These are phyloP conservation scores for Neolamprologus ventralis DNA, from an alignment of 2,113 vertebrate genomes.

Conservation along the genomic window DNA sequence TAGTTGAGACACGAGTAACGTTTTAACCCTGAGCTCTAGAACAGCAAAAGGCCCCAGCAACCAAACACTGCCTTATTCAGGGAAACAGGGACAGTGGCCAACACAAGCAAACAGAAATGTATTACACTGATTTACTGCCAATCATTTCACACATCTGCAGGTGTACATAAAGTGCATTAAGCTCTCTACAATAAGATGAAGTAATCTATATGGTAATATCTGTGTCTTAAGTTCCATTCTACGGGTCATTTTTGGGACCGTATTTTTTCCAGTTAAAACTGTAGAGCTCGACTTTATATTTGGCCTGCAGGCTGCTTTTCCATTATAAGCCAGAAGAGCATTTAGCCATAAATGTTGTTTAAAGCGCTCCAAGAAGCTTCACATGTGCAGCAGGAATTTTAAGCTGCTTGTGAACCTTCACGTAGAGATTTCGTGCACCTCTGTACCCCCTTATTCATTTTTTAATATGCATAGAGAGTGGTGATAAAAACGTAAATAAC, in stretches of 20 bases:
- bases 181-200: conserved; percentile 57
- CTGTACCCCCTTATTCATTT: background rate
- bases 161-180: conserved; percentile 55
- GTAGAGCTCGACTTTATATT: conserved; percentile 25
- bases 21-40: conserved; percentile 57
- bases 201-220: conserved; percentile 48
- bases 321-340: conserved; percentile 24
- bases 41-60: conserved; percentile 30
- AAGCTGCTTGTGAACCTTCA: conserved; percentile 8
- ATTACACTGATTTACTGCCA: conserved; percentile 65
- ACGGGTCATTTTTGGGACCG: conserved; percentile 42
- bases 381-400: background rate
- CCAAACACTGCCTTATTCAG: conserved; percentile 66
- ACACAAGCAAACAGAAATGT: conserved; percentile 65
- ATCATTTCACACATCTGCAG: conserved; percentile 66
- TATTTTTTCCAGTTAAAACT: conserved; percentile 65
- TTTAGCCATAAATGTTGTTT: conserved; percentile 21
- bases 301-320: conserved; percentile 45
- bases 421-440: background rate
- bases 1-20: conserved; percentile 61
- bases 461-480: background rate
- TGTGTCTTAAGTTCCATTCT: conserved; percentile 38
- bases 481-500: background rate
- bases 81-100: conserved; percentile 55
- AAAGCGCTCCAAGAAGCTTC: conserved; percentile 13